These are phyloP conservation scores for Ostrea denselamellosa DNA, from an alignment of 1,140 invertebrate species.

Conservation along the genomic window DNA sequence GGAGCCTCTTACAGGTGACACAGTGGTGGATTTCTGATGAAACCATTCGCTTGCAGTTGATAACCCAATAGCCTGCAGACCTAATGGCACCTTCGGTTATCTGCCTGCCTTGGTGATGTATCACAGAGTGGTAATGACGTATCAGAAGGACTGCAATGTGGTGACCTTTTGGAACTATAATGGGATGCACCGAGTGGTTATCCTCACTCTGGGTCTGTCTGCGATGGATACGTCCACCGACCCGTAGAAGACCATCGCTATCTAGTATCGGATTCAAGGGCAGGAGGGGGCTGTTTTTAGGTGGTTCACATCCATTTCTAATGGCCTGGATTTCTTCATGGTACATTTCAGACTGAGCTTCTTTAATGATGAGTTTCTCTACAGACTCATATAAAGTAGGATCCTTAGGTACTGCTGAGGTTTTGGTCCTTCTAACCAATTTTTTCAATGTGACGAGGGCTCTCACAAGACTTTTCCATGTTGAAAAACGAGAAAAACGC, in stretches of 20 bases:
- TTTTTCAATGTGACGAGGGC: background rate
- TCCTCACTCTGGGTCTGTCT: conserved; percentile 43
- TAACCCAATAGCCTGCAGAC: conserved; percentile 53
- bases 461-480: conserved; percentile 49
- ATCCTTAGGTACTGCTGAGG: background rate
- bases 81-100: conserved; percentile 55
- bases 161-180: conserved; percentile 52
- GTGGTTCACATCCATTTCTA: background rate
- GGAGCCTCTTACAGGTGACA: conserved; percentile 52
- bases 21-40: conserved; percentile 50
- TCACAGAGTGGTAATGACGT: conserved; percentile 50
- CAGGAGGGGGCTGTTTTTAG: conserved; percentile 24
- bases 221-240: conserved; percentile 54
- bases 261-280: conserved; percentile 31
- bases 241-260: conserved; percentile 38
- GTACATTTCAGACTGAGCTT: conserved; percentile 18
- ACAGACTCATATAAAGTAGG: no score
- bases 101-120: conserved; percentile 57
- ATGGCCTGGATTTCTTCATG: conserved; percentile 16
- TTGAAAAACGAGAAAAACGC: conserved; percentile 47
- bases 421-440: background rate
- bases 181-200: background rate
- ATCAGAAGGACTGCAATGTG: conserved; percentile 53
- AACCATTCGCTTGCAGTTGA: conserved; percentile 43
- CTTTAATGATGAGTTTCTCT: conserved; percentile 2